Percentiles rank a stretch among this genome's conserved stretches.
phyloP scores from a whole-genome alignment of 2,797 vertebrate species.

The Percopsis omiscomaycus region DNA sequence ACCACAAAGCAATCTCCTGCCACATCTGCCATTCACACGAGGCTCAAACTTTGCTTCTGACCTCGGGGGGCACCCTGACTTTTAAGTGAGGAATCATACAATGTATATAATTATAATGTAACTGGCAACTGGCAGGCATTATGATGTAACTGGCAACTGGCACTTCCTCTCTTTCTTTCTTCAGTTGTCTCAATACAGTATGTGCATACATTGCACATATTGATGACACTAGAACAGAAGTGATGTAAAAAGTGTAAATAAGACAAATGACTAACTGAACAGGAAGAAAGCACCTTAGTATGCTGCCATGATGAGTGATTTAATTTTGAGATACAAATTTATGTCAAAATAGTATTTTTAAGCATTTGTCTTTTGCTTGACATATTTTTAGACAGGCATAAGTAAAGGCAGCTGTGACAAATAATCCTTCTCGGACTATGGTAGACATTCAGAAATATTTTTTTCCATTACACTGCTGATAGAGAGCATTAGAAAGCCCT shows the following conservation, averaged over 20 bases:
- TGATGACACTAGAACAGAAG: no score
- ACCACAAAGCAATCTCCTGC: conserved; percentile 64
- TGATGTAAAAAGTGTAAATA: no score
- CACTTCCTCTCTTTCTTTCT: conserved; percentile 41
- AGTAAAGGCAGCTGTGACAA: conserved; percentile 10
- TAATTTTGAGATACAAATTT: no score
- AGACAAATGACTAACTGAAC: no score
- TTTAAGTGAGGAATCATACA: conserved; percentile 53
- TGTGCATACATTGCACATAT: neutral
- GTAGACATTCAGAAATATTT: conserved; percentile 19
- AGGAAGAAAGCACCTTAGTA: no score
- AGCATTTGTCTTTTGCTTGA: neutral
- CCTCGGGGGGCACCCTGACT: conserved; percentile 48
- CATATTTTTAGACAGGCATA: neutral
- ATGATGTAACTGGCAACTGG: conserved; percentile 41
- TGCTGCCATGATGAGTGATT: no score
- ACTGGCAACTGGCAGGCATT: conserved; percentile 27
- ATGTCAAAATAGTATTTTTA: neutral
- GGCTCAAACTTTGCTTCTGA: conserved; percentile 62
- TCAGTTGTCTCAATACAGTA: neutral
- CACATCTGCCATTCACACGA: conserved; percentile 72
- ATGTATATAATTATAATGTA: conserved; percentile 52
- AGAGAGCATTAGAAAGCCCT: conserved; percentile 38
- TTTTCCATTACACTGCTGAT: conserved; percentile 27
- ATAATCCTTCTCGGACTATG: conserved; percentile 3